Conservation (phyloP, 2,797 vertebrate species). For the Falco novaeseelandiae region DNA sequence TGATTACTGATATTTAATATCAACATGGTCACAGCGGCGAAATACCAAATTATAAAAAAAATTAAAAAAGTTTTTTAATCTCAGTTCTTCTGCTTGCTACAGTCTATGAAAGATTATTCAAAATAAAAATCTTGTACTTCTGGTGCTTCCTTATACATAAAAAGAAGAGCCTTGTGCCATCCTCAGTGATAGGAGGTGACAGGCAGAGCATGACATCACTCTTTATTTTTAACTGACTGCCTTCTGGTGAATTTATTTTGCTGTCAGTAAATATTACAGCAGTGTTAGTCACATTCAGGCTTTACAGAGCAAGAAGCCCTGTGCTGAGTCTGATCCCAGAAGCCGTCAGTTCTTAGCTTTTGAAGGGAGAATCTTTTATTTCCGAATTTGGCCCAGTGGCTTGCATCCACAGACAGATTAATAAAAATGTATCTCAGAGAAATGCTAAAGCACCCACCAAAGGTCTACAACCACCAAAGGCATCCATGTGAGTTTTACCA, state of each 20-base stretch:
- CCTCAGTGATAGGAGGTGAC: constrained; percentile 34
- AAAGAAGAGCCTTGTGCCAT: constrained; percentile 32
- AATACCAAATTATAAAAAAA: not conserved
- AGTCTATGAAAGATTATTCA: not conserved
- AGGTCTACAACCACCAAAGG: not conserved
- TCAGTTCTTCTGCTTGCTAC: not conserved
- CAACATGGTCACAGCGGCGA: not conserved
- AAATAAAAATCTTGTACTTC: not conserved
- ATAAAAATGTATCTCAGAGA: not conserved
- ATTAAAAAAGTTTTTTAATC: not conserved
- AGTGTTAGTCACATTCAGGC: not conserved
- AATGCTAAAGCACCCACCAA: not conserved
- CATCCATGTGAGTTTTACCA: not conserved
- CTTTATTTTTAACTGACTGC: constrained; percentile 50
- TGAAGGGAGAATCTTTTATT: not conserved
- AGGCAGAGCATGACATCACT: constrained; percentile 58
- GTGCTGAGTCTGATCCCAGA: not conserved
- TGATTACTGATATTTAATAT: not conserved
- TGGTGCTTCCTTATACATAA: not conserved
- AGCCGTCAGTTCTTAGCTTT: not conserved
- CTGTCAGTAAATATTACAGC: constrained; percentile 12
- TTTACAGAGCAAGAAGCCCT: not conserved
- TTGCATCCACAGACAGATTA: not conserved
- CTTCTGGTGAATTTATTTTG: constrained; percentile 37
- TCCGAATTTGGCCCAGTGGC: not conserved